Percentiles rank a stretch among this genome's conserved stretches.
Evolutionary conservation across 2,797 vertebrate species (phyloP).

Genomic region (Threskiornis aethiopicus): DNA sequence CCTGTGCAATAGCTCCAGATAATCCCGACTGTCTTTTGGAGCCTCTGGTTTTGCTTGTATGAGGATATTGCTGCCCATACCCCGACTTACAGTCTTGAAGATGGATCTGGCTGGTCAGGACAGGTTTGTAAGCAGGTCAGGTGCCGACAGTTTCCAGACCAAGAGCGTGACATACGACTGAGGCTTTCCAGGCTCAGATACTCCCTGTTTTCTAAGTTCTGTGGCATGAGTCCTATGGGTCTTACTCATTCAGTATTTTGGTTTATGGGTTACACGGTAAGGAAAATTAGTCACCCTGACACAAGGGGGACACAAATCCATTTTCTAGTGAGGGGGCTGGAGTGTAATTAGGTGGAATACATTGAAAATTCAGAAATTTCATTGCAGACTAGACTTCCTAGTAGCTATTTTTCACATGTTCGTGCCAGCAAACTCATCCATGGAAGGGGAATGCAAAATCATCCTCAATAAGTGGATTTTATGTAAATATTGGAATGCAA

Average conservation of each 20-base stretch:
- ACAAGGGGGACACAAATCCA: background rate
- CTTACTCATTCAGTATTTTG: background rate
- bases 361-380: background rate
- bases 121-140: background rate
- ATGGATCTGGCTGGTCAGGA: background rate
- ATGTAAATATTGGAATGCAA: background rate
- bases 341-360: background rate
- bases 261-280: background rate
- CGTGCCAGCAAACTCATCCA: background rate
- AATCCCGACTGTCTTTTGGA: background rate
- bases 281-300: background rate
- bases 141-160: background rate
- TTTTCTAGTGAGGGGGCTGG: background rate
- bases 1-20: background rate
- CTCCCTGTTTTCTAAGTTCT: background rate
- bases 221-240: background rate
- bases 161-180: background rate
- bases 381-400: background rate
- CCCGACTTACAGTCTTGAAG: background rate
- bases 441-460: background rate
- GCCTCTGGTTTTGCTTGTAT: background rate
- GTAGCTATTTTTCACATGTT: background rate
- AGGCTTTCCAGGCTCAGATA: background rate
- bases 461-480: background rate
- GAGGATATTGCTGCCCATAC: background rate